Conservation (phyloP, 2,113 vertebrate genomes). For the Calyptommatus sinebrachiatus region DNA sequence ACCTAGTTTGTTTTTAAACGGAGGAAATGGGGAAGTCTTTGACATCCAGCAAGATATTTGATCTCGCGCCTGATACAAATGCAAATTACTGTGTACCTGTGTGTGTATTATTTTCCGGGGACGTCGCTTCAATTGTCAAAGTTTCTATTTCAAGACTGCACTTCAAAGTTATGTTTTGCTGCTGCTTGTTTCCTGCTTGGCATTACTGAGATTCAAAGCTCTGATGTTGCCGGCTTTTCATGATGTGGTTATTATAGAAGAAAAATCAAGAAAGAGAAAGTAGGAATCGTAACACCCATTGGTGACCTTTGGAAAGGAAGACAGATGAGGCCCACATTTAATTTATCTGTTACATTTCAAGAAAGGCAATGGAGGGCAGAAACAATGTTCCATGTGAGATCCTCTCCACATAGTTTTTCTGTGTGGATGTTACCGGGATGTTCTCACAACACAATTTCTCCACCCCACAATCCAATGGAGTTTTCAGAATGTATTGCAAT, state of each 20-base stretch:
- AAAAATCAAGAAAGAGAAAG: constrained; percentile 21
- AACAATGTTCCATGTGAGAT: too few species aligned
- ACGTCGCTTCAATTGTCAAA: not conserved
- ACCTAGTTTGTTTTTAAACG: not conserved
- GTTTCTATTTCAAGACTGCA: constrained; percentile 23
- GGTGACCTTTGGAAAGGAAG: constrained; percentile 55
- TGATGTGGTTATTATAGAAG: constrained; percentile 51
- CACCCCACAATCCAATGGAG: too few species aligned
- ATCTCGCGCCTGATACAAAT: not conserved
- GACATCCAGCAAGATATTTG: not conserved
- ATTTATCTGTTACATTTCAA: constrained; percentile 46
- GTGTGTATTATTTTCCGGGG: constrained; percentile 12
- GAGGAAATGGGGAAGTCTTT: not conserved
- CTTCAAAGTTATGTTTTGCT: constrained; percentile 21
- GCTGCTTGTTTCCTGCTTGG: not conserved
- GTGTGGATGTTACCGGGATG: too few species aligned
- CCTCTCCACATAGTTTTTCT: too few species aligned
- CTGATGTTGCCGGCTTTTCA: not conserved
- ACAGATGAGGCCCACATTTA: constrained; percentile 60
- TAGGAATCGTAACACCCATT: constrained; percentile 26
- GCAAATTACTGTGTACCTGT: not conserved
- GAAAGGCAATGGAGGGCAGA: not conserved
- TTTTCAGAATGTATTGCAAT: too few species aligned
- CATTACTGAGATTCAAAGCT: constrained; percentile 19
- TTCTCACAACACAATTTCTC: too few species aligned